Evolutionary conservation across 2,113 vertebrate species (phyloP).

Genomic region (Oxyura jamaicensis): DNA sequence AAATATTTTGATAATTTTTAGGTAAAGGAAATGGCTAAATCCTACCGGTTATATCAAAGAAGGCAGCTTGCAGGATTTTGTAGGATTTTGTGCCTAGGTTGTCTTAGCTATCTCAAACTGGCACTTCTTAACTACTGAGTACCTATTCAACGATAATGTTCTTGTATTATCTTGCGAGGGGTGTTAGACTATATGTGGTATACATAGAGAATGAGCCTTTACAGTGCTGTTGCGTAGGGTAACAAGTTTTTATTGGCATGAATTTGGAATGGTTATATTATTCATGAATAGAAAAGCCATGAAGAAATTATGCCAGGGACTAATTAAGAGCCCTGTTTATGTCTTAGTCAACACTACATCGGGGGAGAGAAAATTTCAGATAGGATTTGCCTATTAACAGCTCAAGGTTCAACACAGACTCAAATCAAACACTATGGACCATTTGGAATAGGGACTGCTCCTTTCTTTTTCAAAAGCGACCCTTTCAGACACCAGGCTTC

Average conservation of each 20-base stretch:
- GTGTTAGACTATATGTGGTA: background rate
- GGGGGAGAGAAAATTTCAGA: background rate
- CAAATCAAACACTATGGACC: background rate
- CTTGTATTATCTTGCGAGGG: background rate
- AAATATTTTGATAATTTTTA: background rate
- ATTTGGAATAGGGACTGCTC: background rate
- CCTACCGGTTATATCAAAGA: background rate
- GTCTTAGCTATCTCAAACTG: background rate
- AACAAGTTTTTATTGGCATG: background rate
- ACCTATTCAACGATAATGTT: fast-evolving
- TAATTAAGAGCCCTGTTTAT: background rate
- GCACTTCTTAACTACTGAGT: background rate
- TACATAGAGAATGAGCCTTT: background rate
- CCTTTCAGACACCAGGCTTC: background rate
- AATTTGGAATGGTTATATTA: background rate
- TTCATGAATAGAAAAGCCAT: background rate
- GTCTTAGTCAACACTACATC: background rate
- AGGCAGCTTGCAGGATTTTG: background rate
- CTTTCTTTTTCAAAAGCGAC: background rate
- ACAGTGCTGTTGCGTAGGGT: fast-evolving
- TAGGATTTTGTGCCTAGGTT: background rate
- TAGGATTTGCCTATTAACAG: background rate
- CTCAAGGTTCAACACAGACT: background rate
- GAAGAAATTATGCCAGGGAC: background rate
- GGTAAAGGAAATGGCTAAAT: background rate